phyloP scores from a whole-genome alignment of 1,140 invertebrate species.

The Antheraea mylitta region DNA sequence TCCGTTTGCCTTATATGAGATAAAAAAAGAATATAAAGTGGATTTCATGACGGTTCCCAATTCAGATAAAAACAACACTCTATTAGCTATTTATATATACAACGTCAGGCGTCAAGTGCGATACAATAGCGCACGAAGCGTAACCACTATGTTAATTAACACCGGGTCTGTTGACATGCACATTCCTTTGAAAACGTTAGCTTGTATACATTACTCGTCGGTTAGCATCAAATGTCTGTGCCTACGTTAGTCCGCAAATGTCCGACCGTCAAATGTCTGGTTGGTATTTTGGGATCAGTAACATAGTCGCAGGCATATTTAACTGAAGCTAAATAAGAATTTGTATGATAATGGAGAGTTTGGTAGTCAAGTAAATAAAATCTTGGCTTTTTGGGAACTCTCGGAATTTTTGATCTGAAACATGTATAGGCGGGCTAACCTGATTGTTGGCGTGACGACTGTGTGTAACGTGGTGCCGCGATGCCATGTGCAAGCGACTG shows the following conservation, averaged over 20 bases:
- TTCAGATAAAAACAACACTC: not conserved
- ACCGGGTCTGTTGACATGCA: not conserved
- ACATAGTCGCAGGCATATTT: not conserved
- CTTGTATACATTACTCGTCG: not conserved
- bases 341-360: no score
- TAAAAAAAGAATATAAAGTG: no score
- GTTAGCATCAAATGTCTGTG: not conserved
- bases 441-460: no score
- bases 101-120: not conserved
- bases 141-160: not conserved
- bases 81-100: not conserved
- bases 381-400: no score
- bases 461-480: no score
- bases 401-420: no score
- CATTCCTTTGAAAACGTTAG: slow-evolving; percentile 2
- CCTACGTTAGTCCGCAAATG: not conserved
- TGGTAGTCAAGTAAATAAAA: no score
- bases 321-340: not conserved
- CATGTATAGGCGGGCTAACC: no score
- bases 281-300: not conserved
- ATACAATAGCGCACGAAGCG: not conserved
- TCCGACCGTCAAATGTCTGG: not conserved
- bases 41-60: no score
- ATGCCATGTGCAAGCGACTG: no score
- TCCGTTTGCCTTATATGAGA: no score